Conservation (phyloP, 2,797 vertebrate genomes). For the Staurois parvus region DNA sequence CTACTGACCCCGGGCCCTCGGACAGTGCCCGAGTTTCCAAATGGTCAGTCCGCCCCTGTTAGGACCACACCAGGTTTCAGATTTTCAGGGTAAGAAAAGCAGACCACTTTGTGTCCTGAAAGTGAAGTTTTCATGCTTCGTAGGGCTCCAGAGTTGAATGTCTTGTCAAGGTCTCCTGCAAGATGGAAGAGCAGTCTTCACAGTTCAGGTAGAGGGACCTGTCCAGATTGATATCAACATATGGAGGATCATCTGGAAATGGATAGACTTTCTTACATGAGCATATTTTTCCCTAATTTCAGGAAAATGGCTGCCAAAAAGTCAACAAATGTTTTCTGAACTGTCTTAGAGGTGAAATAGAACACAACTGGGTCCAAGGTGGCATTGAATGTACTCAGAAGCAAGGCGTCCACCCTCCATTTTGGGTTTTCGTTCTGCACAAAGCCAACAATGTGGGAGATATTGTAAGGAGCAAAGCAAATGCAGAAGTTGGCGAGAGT, state of each 20-base stretch:
- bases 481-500: slow-evolving; percentile 81
- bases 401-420: slow-evolving; percentile 80
- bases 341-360: slow-evolving; percentile 81
- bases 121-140: background rate
- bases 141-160: background rate
- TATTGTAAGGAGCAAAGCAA: slow-evolving; percentile 84
- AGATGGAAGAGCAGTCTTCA: background rate
- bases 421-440: slow-evolving; percentile 68
- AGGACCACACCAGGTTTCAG: too few relatives aligned
- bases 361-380: slow-evolving; percentile 85
- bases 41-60: too few relatives aligned
- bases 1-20: too few relatives aligned
- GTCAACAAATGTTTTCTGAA: slow-evolving; percentile 70
- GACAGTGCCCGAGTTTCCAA: too few relatives aligned
- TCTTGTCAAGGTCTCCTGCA: background rate
- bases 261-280: background rate
- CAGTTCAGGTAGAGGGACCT: slow-evolving; percentile 17
- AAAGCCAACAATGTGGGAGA: slow-evolving; percentile 81
- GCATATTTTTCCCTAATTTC: background rate
- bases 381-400: slow-evolving; percentile 83
- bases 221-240: background rate
- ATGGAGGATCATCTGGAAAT: background rate
- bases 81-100: background rate
- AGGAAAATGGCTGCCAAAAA: background rate
- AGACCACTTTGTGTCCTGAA: background rate